phyloP scores from a whole-genome alignment of 2,113 vertebrate species.

The Cygnus buccinator region DNA sequence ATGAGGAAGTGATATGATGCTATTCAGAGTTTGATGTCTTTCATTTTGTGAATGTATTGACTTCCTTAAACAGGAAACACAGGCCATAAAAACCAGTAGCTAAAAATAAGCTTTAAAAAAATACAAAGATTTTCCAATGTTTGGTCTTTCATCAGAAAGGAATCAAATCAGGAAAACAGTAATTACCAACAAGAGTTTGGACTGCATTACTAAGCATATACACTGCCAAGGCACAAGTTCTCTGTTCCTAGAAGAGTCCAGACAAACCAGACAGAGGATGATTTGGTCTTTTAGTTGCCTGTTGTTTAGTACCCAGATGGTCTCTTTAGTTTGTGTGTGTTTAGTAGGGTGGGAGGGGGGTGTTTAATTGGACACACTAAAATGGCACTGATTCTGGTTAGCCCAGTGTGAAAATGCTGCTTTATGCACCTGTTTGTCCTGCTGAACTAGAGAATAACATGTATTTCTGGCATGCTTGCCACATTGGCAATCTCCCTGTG shows the following conservation, averaged over 20 bases:
- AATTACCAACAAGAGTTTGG: neutral
- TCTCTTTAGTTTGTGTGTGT: neutral
- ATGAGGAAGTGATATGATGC: neutral
- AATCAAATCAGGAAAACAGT: neutral
- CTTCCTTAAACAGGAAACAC: slow-evolving; percentile 13
- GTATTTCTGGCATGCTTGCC: neutral
- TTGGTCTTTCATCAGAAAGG: neutral
- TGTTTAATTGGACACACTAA: neutral
- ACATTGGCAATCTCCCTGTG: neutral
- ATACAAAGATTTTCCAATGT: neutral
- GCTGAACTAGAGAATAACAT: neutral
- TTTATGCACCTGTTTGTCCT: neutral
- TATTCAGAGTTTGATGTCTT: neutral
- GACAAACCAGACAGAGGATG: neutral
- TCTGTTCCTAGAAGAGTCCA: neutral
- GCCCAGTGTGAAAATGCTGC: neutral
- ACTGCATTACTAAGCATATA: rapidly evolving
- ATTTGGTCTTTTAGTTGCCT: neutral
- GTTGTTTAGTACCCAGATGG: neutral
- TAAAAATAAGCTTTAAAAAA: neutral
- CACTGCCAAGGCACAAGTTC: neutral
- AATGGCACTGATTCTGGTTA: neutral
- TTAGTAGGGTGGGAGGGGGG: rapidly evolving
- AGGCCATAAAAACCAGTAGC: slow-evolving; percentile 8
- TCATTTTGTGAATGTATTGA: neutral